phyloP scores from a whole-genome alignment of 2,888 invertebrate species.

The Sarcophaga rosellei region DNA sequence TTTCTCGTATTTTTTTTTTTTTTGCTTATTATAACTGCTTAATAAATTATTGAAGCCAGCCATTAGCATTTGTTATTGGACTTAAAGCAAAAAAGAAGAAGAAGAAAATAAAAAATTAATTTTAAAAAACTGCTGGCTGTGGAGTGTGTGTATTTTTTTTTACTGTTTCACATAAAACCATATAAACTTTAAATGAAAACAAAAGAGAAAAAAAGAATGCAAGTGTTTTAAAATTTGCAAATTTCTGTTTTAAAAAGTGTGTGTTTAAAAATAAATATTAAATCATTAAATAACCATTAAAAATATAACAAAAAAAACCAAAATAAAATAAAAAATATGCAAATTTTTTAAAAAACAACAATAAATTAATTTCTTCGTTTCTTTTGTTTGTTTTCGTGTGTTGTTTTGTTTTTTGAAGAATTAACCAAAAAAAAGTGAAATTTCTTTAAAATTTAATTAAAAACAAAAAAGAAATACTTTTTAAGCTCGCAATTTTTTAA shows the following conservation, averaged over 20 bases:
- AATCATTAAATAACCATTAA: conserved; percentile 8
- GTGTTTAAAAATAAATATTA: conserved; percentile 47
- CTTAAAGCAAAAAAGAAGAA: conserved; percentile 28
- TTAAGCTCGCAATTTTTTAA: conserved; percentile 5
- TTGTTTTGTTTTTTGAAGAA: not conserved
- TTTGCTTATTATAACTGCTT: too few relatives aligned
- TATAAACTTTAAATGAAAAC: not conserved
- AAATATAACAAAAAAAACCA: not conserved
- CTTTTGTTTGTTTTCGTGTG: not conserved
- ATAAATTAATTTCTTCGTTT: not conserved
- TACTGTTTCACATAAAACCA: conserved; percentile 17
- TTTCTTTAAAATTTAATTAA: conserved; percentile 21
- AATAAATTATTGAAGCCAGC: too few relatives aligned
- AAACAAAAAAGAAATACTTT: conserved; percentile 6
- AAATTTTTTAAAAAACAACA: conserved; percentile 50
- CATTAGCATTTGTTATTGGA: not conserved
- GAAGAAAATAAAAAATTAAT: conserved; percentile 11
- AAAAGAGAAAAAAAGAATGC: not conserved
- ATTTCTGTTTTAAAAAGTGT: not conserved
- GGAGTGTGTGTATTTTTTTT: too few relatives aligned
- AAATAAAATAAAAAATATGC: conserved; percentile 38
- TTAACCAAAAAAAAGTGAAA: conserved; percentile 54
- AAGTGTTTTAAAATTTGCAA: not conserved
- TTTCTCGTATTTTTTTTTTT: too few relatives aligned
- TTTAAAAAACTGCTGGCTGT: not conserved